phyloP scores from a whole-genome alignment of 2,888 invertebrate genomes.

The Branchellion lobata region DNA sequence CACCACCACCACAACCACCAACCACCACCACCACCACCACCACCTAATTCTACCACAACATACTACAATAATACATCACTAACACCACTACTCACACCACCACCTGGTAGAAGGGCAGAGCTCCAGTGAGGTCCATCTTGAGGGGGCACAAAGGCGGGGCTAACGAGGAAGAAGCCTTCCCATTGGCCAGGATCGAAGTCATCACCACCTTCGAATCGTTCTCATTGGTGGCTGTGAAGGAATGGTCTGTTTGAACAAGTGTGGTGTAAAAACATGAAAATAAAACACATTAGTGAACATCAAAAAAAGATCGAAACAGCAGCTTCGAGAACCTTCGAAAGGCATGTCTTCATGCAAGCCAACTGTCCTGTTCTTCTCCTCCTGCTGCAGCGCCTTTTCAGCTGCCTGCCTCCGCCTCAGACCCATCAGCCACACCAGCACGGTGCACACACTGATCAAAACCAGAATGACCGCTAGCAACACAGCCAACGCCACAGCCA shows the following conservation, averaged over 20 bases:
- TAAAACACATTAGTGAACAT: neutral
- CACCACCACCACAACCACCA: too few relatives aligned
- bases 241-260: neutral
- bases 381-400: neutral
- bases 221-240: neutral
- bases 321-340: too few relatives aligned
- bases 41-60: too few relatives aligned
- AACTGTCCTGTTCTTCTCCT: neutral
- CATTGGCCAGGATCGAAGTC: neutral
- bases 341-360: neutral
- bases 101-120: neutral
- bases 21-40: too few relatives aligned
- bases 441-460: slow-evolving; percentile 39
- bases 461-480: slow-evolving; percentile 43
- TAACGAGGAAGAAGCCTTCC: neutral
- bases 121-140: slow-evolving; percentile 1
- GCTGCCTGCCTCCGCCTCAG: slow-evolving; percentile 7
- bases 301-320: too few relatives aligned
- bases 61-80: too few relatives aligned
- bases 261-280: neutral
- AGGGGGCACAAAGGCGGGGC: neutral
- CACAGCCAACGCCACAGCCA: slow-evolving; percentile 39
- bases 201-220: neutral
- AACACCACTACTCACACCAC: too few relatives aligned
- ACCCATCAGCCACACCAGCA: slow-evolving; percentile 39